Evolutionary conservation across 2,113 vertebrate genomes (phyloP).

Genomic region (human (Homo sapiens)): GRCh38 chr14:26776001-26776500

Average conservation of each 20-base stretch:
- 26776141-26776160: constrained; percentile 87
- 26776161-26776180: constrained; percentile 84
- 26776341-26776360: constrained; percentile 62
- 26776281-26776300: constrained; percentile 81
- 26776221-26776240: constrained; percentile 82
- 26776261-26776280: constrained; percentile 83
- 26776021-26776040: constrained; percentile 85
- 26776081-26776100: constrained; percentile 91
- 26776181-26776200: constrained; percentile 84
- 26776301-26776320: constrained; percentile 68
- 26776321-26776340: constrained; percentile 65
- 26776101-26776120: constrained; percentile 89
- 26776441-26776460: background rate
- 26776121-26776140: constrained; percentile 91
- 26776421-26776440: background rate
- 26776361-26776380: constrained; percentile 38
- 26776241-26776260: constrained; percentile 81
- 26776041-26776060: constrained; percentile 90
- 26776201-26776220: constrained; percentile 87
- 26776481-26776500: background rate
- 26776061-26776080: constrained; percentile 89
- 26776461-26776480: background rate
- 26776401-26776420: background rate
- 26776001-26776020: constrained; percentile 82
- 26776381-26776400: constrained; percentile 48